These are phyloP conservation scores for Mizuhopecten yessoensis DNA, from an alignment of 1,140 invertebrate species.

Conservation along the genomic window DNA sequence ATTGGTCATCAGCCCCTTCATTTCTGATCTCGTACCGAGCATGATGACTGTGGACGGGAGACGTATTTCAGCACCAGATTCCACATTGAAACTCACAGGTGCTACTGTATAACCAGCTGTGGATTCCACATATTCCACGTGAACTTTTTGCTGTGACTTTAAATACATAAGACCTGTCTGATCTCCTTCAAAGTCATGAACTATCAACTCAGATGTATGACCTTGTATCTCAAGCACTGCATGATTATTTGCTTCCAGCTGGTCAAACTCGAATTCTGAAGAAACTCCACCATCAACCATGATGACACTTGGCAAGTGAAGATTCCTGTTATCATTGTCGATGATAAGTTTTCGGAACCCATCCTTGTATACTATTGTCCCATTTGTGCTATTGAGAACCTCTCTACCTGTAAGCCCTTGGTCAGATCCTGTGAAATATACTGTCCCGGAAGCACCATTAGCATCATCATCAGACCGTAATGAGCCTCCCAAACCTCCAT, in stretches of 20 bases:
- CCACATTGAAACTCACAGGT: constrained; percentile 76
- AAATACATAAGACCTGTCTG: constrained; percentile 75
- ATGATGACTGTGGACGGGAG: constrained; percentile 74
- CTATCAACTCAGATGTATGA: constrained; percentile 67
- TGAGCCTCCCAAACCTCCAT: constrained; percentile 68
- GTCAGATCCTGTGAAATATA: constrained; percentile 71
- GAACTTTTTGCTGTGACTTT: constrained; percentile 66
- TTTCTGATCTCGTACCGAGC: constrained; percentile 74
- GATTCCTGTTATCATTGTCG: constrained; percentile 77
- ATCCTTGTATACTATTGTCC: constrained; percentile 62
- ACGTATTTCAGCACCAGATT: constrained; percentile 68
- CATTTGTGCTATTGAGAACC: constrained; percentile 63
- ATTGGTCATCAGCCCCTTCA: constrained; percentile 71
- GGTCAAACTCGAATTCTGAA: constrained; percentile 69
- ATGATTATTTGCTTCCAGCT: constrained; percentile 72
- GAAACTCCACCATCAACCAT: constrained; percentile 64
- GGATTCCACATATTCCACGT: constrained; percentile 74
- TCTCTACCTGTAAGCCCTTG: constrained; percentile 62
- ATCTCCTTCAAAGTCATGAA: constrained; percentile 76
- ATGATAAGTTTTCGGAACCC: constrained; percentile 69
- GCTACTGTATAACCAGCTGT: constrained; percentile 76
- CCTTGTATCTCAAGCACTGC: constrained; percentile 72
- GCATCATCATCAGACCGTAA: constrained; percentile 55
- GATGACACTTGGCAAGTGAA: constrained; percentile 70
- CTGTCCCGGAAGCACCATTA: constrained; percentile 74